Conservation (phyloP, 2,797 vertebrate genomes). For the Chloroceryle inda region DNA sequence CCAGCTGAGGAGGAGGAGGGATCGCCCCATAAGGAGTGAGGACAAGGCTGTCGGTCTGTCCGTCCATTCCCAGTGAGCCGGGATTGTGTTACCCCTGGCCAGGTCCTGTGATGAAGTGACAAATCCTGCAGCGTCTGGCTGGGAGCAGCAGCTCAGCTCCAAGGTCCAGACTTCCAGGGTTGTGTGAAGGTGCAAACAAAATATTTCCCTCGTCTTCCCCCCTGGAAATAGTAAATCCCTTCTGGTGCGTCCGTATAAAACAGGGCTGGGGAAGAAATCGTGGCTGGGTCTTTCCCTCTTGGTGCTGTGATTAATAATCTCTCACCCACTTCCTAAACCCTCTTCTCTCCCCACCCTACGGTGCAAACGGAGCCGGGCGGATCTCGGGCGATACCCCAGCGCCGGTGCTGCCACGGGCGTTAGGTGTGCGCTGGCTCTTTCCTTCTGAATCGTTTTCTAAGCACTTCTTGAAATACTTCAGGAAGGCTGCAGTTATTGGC, state of each 20-base stretch:
- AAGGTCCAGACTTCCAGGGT: neutral
- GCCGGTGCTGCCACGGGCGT: neutral
- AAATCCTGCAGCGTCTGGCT: neutral
- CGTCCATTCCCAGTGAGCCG: rapidly evolving
- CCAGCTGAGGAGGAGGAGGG: neutral
- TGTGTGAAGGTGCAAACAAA: neutral
- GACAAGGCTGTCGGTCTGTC: rapidly evolving
- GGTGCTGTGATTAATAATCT: neutral
- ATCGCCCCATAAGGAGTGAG: rapidly evolving
- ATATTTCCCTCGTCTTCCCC: neutral
- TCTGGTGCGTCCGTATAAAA: rapidly evolving
- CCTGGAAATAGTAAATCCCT: neutral
- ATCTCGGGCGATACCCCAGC: neutral
- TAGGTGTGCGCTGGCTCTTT: neutral
- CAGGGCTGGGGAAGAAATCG: neutral
- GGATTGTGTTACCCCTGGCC: rapidly evolving
- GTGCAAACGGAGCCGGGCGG: neutral
- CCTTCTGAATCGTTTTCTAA: constrained; percentile 14
- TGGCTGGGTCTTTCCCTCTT: neutral
- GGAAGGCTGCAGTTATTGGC: neutral
- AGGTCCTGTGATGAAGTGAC: rapidly evolving
- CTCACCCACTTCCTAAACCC: neutral
- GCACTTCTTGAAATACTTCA: neutral
- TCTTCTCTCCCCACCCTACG: neutral
- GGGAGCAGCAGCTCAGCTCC: neutral